phyloP scores from a whole-genome alignment of 2,888 invertebrate species.

The Drosophila meridiana region DNA sequence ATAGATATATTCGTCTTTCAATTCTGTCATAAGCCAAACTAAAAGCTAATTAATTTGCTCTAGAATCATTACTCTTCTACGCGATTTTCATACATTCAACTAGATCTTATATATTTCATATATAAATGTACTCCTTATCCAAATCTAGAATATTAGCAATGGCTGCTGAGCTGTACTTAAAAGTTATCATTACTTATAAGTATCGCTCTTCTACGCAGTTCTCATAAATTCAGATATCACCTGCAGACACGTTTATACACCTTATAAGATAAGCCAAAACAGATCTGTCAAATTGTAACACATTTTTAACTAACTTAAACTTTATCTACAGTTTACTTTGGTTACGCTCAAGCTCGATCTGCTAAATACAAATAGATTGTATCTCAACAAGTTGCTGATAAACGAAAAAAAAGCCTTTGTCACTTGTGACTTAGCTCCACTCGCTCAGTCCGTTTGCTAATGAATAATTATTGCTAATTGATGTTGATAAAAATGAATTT shows the following conservation, averaged over 20 bases:
- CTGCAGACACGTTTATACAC: neutral
- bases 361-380: slow-evolving; percentile 12
- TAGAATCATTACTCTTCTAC: neutral
- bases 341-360: slow-evolving; percentile 7
- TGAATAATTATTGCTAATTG: slow-evolving; percentile 82
- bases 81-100: neutral
- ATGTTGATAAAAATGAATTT: slow-evolving; percentile 77
- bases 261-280: neutral
- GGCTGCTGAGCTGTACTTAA: neutral
- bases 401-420: slow-evolving; percentile 22
- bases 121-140: neutral
- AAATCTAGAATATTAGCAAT: neutral
- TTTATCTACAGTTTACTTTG: neutral
- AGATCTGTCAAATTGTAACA: neutral
- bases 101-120: neutral
- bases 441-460: slow-evolving; percentile 42
- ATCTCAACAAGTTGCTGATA: slow-evolving; percentile 35
- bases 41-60: neutral
- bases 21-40: too few relatives aligned
- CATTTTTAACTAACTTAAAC: neutral
- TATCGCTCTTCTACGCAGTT: neutral
- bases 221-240: neutral
- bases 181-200: neutral
- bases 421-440: slow-evolving; percentile 24
- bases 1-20: too few relatives aligned